A percentile compares a stretch with the other conserved stretches of the same genome.
Evolutionary conservation across 2,113 vertebrate species (phyloP).

Genomic region (Pelvicachromis taeniatus): DNA sequence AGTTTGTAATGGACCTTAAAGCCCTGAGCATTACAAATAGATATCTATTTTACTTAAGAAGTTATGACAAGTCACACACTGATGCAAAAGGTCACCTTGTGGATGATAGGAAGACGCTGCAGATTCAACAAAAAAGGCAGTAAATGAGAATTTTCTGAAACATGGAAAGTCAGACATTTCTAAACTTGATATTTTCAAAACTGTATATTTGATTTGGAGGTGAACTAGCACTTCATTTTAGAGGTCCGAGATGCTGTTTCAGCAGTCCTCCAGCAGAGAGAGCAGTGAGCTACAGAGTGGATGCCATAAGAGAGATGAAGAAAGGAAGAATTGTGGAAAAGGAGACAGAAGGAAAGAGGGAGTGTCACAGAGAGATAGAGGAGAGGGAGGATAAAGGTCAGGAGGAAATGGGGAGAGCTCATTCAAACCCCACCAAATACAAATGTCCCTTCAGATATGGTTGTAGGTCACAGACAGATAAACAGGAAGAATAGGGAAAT

Average conservation of each 20-base stretch:
- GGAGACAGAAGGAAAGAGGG: not conserved
- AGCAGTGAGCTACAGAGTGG: not conserved
- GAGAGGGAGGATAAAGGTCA: not conserved
- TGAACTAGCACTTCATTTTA: not conserved
- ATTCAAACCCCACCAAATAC: not conserved
- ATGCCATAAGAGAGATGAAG: not conserved
- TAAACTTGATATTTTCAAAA: not conserved
- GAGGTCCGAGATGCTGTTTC: not conserved
- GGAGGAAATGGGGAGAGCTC: not conserved
- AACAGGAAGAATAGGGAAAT: not conserved
- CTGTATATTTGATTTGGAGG: not conserved
- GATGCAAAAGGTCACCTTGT: not conserved
- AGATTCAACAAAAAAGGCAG: not conserved
- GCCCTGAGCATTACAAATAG: not conserved
- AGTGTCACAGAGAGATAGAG: not conserved
- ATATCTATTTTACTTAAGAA: not conserved
- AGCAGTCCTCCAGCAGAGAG: conserved; percentile 43
- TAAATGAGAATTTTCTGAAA: not conserved
- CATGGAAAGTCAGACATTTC: not conserved
- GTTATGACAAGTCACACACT: not conserved
- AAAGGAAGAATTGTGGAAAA: not conserved
- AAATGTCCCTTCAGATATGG: not conserved
- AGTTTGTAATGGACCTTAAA: no score
- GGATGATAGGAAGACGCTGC: accelerated
- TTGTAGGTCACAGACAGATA: conserved; percentile 20